These are phyloP conservation scores for Rhogogaster chlorosoma DNA, from an alignment of 2,888 invertebrate genomes.

Conservation along the genomic window DNA sequence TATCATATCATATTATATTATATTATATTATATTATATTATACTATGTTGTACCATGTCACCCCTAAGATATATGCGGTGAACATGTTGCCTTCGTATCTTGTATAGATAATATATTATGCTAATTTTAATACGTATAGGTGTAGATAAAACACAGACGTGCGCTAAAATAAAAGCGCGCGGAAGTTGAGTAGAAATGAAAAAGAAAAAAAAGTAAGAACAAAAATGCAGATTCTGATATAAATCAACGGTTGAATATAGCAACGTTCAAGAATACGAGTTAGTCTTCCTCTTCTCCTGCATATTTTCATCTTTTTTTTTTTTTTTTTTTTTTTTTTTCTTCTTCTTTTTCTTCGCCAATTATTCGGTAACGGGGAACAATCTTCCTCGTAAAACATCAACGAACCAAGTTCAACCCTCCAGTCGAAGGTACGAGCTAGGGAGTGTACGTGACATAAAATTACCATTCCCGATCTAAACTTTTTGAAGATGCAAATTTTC, in stretches of 20 bases:
- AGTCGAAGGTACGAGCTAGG: background rate
- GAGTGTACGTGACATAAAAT: conserved; percentile 29
- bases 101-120: conserved; percentile 11
- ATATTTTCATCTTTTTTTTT: background rate
- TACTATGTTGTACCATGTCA: background rate
- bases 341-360: background rate
- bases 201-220: background rate
- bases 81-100: conserved; percentile 24
- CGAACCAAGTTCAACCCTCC: conserved; percentile 18
- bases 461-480: conserved; percentile 31
- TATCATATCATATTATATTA: background rate
- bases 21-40: background rate
- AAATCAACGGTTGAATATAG: background rate
- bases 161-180: background rate
- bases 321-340: background rate
- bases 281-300: background rate
- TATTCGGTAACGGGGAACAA: conserved; percentile 5
- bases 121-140: background rate
- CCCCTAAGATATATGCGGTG: background rate
- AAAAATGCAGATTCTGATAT: conserved; percentile 10
- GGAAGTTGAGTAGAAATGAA: background rate
- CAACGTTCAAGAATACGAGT: background rate
- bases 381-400: conserved; percentile 28
- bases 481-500: conserved; percentile 34
- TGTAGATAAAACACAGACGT: conserved; percentile 14